These are phyloP conservation scores for Pionites leucogaster DNA, from an alignment of 2,113 vertebrate genomes.

Conservation along the genomic window DNA sequence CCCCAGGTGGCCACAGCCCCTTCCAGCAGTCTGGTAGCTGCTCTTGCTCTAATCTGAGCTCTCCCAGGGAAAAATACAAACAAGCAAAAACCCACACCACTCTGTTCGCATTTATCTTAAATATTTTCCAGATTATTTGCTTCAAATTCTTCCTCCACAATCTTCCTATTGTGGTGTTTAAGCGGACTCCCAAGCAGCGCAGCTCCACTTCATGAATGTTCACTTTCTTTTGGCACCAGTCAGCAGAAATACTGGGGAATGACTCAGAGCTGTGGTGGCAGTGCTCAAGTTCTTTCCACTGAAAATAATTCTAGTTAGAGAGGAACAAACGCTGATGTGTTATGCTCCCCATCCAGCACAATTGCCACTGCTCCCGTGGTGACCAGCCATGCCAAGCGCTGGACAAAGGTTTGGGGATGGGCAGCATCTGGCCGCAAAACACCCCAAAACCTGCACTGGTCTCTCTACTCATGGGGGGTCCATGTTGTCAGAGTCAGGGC, in stretches of 20 bases:
- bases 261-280: constrained; percentile 76
- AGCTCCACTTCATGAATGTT: constrained; percentile 79
- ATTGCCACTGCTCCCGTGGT: accelerated
- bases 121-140: constrained; percentile 86
- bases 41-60: neutral
- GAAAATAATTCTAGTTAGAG: neutral
- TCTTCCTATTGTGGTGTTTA: constrained; percentile 76
- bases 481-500: accelerated
- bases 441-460: neutral
- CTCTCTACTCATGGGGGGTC: accelerated
- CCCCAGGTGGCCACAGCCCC: neutral
- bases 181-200: constrained; percentile 52
- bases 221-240: constrained; percentile 80
- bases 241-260: constrained; percentile 68
- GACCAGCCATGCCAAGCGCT: accelerated
- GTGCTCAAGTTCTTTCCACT: constrained; percentile 33
- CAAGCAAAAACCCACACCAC: neutral
- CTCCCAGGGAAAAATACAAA: neutral
- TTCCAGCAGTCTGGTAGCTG: neutral
- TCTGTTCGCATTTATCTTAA: constrained; percentile 69
- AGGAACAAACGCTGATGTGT: neutral
- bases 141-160: constrained; percentile 71
- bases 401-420: accelerated
- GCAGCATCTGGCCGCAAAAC: neutral
- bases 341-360: neutral